Base-by-base conservation (phyloP, 92 coral and sea anemone species). In the Galaxea fascicularis region DNA sequence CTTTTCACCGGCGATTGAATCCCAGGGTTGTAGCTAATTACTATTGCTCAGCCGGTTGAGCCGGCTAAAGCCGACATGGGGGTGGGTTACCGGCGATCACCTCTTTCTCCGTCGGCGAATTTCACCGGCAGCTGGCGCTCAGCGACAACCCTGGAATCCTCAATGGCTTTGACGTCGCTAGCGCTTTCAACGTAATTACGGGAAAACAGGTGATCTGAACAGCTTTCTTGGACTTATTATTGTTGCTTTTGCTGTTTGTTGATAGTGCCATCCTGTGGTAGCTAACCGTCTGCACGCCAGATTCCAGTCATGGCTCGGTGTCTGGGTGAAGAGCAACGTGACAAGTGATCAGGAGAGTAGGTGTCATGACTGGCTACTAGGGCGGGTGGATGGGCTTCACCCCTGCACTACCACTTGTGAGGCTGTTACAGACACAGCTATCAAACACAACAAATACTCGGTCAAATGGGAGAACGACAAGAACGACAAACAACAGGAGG, bases 331-430 rank as follows among this genome's bases (percentile, higher is more conserved):
- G 58, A 85, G 78, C 7, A 91, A 97, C 88, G 97, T 97, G 22
- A 81, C 95, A 49, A 87, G 91, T 35, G 98, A 97, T 27, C 89
- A 92, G 89, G 88, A 93, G 47, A 82, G 84, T 18, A 59, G 90
- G 25, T 97, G 99, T 76, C 89, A 71, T 41, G 93, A 95, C 70
- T 97, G 99, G 99, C 75, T 97, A 51, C 95, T 93, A 12, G 99
- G 99, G 46, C 91, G 90, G 52, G 76, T 88, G 24, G 99, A 94
- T n/a, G 99, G 98, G 24, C 83, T 97, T 18, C 90, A 87, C 71
- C 93, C 95, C 39, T 97, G 99, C 78, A 91, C 89, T 15, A 97
- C 99, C 27, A 88, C 94, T 52, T 88, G 92, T 73, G 85, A 92
- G 51, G 74, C 87, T 39, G 87, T 87, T 69, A 88, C 93, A 47